Evolutionary conservation across 2,888 invertebrate species (phyloP), one percentile per base, ranked within the genome.

Genomic region (Cheilosia urbana): DNA sequence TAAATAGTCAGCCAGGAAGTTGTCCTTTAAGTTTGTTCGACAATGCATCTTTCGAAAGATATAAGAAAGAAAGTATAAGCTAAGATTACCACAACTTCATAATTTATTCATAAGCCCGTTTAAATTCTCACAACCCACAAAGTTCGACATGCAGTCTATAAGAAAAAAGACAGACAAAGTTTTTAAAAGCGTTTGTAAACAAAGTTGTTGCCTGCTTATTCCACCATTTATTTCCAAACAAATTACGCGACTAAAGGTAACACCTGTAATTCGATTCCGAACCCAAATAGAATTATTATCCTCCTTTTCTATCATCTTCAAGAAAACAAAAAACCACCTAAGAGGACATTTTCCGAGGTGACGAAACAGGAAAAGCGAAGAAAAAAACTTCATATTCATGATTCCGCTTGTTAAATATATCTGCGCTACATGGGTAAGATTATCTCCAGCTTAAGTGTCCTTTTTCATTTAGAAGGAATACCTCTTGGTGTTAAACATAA

Each of bases 361-460:
- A 49, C 40, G 57, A 45, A 60, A 9, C 6, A 37, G 37, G 17
- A 24, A 51, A 34, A n/a, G 7, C 19, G 15, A 19, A 11, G 47
- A 27, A 24, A 49, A 40, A 21, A 40, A 37, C 63, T 37, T 57
- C 24, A 49, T 71, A 69, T 78, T 78, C 71, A 71, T 58, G 63
- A 51, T 19, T 49, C 40, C n/a, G 30, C 58, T 21, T 51, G 45
- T 78, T 40, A 69, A 71, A 71, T 42, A 42, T 47, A 45, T 55
- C 30, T 9, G 30, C 30, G 30, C 30, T 30, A 30, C 30, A 30
- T 30, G 30, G 30, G 30, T 30, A 30, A 30, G 9, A 30, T 9
- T 30, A 30, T 30, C 30, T 30, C 45, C 40, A 78, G 19, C 71
- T 78, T 42, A 78, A 72, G 65, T 78, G 57, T 65, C 60, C 60